Conservation (phyloP, 2,113 vertebrate genomes). For the Dunckerocampus dactyliophorus region DNA sequence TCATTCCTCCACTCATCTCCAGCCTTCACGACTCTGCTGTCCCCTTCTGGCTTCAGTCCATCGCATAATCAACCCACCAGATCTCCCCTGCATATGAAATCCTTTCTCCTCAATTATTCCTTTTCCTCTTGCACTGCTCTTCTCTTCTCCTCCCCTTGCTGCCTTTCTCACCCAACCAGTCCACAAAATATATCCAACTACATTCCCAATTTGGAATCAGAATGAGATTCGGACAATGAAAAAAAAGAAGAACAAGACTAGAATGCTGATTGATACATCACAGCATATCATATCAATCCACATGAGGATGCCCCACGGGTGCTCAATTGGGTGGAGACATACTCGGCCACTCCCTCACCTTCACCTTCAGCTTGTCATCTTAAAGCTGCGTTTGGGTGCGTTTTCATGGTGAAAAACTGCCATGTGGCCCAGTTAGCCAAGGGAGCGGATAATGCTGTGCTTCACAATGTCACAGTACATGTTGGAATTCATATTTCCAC, state of each 20-base stretch:
- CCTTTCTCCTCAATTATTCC: conserved; percentile 38
- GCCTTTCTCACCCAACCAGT: conserved; percentile 32
- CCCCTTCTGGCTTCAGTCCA: conserved; percentile 8
- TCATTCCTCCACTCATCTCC: conserved; percentile 17
- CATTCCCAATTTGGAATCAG: neutral
- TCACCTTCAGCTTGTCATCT: too few species aligned
- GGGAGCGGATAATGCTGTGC: too few species aligned
- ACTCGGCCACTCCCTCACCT: too few species aligned
- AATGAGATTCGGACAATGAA: neutral
- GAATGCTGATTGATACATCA: too few species aligned
- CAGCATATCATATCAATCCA: too few species aligned
- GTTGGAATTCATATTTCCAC: too few species aligned
- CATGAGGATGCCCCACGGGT: too few species aligned
- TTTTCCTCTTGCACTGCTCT: conserved; percentile 13
- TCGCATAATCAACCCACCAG: conserved; percentile 13
- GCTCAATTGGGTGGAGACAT: too few species aligned
- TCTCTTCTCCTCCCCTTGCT: conserved; percentile 9
- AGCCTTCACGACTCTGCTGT: conserved; percentile 1
- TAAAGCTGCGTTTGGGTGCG: too few species aligned
- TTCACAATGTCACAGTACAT: too few species aligned
- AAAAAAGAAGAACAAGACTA: neutral
- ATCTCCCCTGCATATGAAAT: conserved; percentile 17
- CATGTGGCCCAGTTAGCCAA: too few species aligned
- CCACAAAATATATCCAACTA: conserved; percentile 40
- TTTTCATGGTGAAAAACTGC: too few species aligned